Evolutionary conservation across 2,113 vertebrate genomes (phyloP).

Genomic region (Neotragus pygmaeus): DNA sequence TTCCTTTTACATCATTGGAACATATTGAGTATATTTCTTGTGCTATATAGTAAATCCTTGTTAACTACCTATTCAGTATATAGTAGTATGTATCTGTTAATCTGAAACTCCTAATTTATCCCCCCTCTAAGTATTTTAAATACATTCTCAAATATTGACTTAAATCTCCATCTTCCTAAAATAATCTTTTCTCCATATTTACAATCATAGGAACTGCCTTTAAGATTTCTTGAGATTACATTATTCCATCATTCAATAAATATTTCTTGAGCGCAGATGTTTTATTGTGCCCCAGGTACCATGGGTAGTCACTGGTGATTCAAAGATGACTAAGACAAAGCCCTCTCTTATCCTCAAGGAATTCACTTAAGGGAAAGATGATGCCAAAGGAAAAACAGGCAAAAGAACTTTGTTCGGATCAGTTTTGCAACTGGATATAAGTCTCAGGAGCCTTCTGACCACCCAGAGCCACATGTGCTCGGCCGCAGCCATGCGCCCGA

Average conservation of each 20-base stretch:
- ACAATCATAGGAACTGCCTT: background rate
- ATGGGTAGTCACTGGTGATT: background rate
- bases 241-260: background rate
- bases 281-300: background rate
- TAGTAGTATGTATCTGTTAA: background rate
- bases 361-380: background rate
- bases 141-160: background rate
- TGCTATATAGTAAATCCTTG: background rate
- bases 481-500: constrained; percentile 61
- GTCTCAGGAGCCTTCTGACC: constrained; percentile 32
- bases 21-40: background rate
- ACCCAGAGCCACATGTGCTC: background rate
- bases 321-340: background rate
- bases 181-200: background rate
- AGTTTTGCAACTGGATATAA: background rate
- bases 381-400: background rate
- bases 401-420: background rate
- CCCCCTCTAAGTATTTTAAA: background rate
- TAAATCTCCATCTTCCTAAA: background rate
- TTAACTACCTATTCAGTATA: background rate
- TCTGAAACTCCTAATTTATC: background rate
- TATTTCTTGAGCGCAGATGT: background rate
- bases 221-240: background rate
- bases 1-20: background rate
- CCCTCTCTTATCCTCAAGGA: background rate